A percentile compares a stretch with the other conserved stretches of the same genome.
phyloP scores from a whole-genome alignment of 2,797 vertebrate species.

The Falco concolor region DNA sequence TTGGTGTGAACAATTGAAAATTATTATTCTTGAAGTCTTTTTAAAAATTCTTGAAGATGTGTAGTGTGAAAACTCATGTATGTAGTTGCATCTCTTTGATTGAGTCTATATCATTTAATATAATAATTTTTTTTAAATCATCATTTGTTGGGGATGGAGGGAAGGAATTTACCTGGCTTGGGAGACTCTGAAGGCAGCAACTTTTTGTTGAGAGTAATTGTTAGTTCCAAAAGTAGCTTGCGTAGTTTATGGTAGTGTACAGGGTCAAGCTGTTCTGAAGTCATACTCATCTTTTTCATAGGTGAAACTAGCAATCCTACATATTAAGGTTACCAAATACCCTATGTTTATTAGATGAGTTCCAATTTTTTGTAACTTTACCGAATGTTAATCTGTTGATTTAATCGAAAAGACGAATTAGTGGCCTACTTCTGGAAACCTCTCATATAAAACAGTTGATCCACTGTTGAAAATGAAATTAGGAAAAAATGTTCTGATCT shows the following conservation, averaged over 20 bases:
- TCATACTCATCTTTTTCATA: not conserved
- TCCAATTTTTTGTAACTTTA: not conserved
- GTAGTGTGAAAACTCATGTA: not conserved
- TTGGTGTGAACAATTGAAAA: not conserved
- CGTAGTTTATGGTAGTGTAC: not conserved
- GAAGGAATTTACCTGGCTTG: not conserved
- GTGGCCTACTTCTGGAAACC: not conserved
- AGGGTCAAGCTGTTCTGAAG: not conserved
- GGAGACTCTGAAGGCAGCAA: not conserved
- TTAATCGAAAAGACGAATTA: not conserved
- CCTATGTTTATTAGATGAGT: not conserved
- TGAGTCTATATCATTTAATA: not conserved
- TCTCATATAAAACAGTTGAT: not conserved
- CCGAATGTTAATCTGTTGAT: not conserved
- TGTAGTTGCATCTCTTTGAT: not conserved
- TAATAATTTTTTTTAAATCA: not conserved
- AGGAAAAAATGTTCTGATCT: not conserved
- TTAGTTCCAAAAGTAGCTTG: not conserved
- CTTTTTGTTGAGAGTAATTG: not conserved
- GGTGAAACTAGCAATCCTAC: not conserved
- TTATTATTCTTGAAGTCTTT: not conserved
- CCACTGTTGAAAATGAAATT: not conserved
- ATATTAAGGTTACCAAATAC: not conserved
- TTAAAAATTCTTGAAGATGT: not conserved
- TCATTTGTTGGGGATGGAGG: not conserved